Base-by-base conservation (phyloP, 2,888 invertebrate genomes). In the Nomada goodeniana region DNA sequence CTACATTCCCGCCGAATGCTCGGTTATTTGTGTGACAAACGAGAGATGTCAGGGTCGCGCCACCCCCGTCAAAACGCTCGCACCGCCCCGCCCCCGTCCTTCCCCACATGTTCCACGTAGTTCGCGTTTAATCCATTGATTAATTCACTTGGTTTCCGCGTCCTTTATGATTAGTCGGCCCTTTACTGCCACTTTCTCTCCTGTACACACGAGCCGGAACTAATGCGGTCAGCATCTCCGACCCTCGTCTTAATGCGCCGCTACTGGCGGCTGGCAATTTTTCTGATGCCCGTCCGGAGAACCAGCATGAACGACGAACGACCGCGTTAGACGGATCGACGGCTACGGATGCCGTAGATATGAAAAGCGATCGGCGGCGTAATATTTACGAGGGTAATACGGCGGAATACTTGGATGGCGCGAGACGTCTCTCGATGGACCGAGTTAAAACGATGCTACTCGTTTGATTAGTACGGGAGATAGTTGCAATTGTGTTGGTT, bases 1-100 rank as follows among this genome's bases (percentile, higher is more conserved):
- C 80, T 82, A 88, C 84, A 83, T 80, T 88, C 83, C 84, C 90
- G 89, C 91, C 91, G 92, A 93, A 93, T 93, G 93, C 89, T 89
- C 86, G 90, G 91, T 91, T 91, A 92, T 93, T 93, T 93, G 89
- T 89, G 91, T 93, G 93, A 93, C 93, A 93, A 93, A 93, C 92
- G 93, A 93, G 92, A 90, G 85, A 89, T 86, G 92, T 92, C 92
- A 91, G 88, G 89, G 80, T 81, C 79, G 76, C 76, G 75, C 83
- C 76, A 86, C 68, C 82, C 65, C 82, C 82, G 75, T 77, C 75
- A 69, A 65, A 76, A 65, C 74, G 67, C 80, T 79, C 80, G 47
- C 65, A n/a, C n/a, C n/a, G n/a, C 23, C 23, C 74, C 26, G 55
- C 36, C 77, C 57, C 57, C 52, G 63, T 59, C 75, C 75, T 85